These are phyloP conservation scores for Trisateles emortualis DNA, from an alignment of 2,888 invertebrate genomes.

Conservation along the genomic window DNA sequence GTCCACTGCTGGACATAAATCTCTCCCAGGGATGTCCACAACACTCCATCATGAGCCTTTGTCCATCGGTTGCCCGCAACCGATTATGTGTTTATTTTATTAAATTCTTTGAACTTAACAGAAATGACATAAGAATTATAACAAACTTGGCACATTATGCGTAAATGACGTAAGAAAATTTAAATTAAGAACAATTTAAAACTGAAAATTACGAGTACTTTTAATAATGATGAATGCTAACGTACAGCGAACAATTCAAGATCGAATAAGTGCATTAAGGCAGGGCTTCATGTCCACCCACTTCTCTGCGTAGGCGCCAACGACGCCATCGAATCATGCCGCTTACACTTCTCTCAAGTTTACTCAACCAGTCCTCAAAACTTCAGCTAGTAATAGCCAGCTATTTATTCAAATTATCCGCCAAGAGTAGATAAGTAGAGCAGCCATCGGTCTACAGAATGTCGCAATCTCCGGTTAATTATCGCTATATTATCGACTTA, in stretches of 20 bases:
- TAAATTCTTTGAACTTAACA: too few species aligned
- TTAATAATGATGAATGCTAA: slow-evolving; percentile 35
- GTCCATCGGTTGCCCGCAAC: too few species aligned
- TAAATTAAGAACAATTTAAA: too few species aligned
- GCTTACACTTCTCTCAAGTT: slow-evolving; percentile 21
- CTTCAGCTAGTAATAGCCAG: slow-evolving; percentile 41
- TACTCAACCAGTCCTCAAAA: slow-evolving; percentile 41
- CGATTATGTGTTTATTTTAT: too few species aligned
- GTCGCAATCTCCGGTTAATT: slow-evolving; percentile 44
- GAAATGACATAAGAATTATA: too few species aligned
- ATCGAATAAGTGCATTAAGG: slow-evolving; percentile 45
- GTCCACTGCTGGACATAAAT: too few species aligned
- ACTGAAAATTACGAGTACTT: neutral
- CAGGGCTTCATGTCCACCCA: slow-evolving; percentile 53
- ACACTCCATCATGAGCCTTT: too few species aligned
- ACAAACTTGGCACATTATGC: too few species aligned
- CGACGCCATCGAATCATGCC: slow-evolving; percentile 14
- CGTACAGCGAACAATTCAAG: slow-evolving; percentile 47
- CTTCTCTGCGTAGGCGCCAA: slow-evolving; percentile 51
- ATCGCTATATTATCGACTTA: slow-evolving; percentile 33
- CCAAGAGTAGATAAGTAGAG: slow-evolving; percentile 54
- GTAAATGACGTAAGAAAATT: too few species aligned
- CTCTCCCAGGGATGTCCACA: too few species aligned
- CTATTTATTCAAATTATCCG: slow-evolving; percentile 66
- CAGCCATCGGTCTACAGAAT: slow-evolving; percentile 41